Conservation (phyloP, 2,888 invertebrate genomes). For the Drosophila incognita region DNA sequence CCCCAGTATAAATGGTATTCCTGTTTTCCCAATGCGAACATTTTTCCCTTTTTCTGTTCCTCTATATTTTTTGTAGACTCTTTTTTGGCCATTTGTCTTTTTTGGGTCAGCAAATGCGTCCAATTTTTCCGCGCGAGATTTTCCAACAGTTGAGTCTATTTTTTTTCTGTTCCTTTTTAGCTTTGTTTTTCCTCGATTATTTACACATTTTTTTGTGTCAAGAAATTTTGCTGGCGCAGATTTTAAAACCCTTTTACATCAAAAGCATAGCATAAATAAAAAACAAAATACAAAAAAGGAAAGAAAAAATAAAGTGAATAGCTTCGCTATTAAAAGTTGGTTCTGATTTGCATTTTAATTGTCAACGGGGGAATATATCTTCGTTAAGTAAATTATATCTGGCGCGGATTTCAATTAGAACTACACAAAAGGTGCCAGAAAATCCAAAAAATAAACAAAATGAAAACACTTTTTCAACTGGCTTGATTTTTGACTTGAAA, state of each 20-base stretch:
- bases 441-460: constrained; percentile 1
- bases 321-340: constrained; percentile 45
- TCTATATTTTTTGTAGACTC: constrained; percentile 25
- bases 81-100: constrained; percentile 58
- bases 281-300: neutral
- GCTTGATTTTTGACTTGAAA: neutral
- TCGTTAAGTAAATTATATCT: constrained; percentile 39
- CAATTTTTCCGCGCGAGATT: constrained; percentile 67
- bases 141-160: constrained; percentile 55
- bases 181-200: constrained; percentile 57
- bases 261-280: constrained; percentile 22
- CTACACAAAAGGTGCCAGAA: constrained; percentile 31
- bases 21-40: constrained; percentile 46
- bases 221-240: constrained; percentile 28
- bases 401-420: constrained; percentile 49
- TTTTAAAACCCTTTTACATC: constrained; percentile 49
- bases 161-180: constrained; percentile 25
- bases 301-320: constrained; percentile 25
- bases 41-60: constrained; percentile 61
- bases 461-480: neutral
- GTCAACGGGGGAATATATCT: constrained; percentile 36
- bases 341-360: constrained; percentile 54
- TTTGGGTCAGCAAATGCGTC: constrained; percentile 67
- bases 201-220: constrained; percentile 54
- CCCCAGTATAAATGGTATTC: constrained; percentile 14